Base-by-base conservation (phyloP, 1,140 invertebrate genomes). In the Trissolcus basalis region DNA sequence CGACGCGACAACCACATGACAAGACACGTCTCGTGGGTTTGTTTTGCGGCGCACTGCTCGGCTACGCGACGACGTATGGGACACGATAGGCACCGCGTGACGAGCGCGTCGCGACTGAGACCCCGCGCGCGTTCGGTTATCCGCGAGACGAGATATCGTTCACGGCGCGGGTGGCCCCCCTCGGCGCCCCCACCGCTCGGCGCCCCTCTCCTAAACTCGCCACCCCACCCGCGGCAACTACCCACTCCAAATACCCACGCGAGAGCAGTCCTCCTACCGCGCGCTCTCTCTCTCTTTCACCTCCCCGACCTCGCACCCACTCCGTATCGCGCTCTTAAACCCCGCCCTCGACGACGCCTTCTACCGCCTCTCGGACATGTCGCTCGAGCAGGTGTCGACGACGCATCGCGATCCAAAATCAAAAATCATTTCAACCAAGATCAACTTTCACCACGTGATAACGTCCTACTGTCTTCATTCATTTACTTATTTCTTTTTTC, bases 41-140 rank as follows among this genome's bases (percentile, higher is more conserved):
- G 35, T 12, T n/a, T 50, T 60, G 47, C 58, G 60, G 65, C 67
- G 65, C 61, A 60, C 44, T 39, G 36, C 75, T 44, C 61, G 48
- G 51, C 32, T 32, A 39, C 76, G 68, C 67, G 59, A 43, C 71
- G 65, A 65, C 78, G 75, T 76, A 68, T 50, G 41, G 32, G 33
- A 74, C 54, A 83, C 84, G 83, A 85, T 77, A 77, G 84, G 77
- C 82, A 86, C 85, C 85, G 86, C 83, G 86, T 87, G 87, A 86
- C 83, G 85, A 86, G 85, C 86, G 87, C 87, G 87, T 87, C 87
- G 86, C 87, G 85, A 88, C 87, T 88, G 85, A 88, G 80, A 82
- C 67, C 77, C 80, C 71, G 71, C 79, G 79, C 79, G 78, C 77
- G 76, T 45, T 70, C 59, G 74, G 79, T 81, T 79, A 78, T 76